Evolutionary conservation across 2,888 invertebrate species (phyloP).

Genomic region (Rhingia rostrata): DNA sequence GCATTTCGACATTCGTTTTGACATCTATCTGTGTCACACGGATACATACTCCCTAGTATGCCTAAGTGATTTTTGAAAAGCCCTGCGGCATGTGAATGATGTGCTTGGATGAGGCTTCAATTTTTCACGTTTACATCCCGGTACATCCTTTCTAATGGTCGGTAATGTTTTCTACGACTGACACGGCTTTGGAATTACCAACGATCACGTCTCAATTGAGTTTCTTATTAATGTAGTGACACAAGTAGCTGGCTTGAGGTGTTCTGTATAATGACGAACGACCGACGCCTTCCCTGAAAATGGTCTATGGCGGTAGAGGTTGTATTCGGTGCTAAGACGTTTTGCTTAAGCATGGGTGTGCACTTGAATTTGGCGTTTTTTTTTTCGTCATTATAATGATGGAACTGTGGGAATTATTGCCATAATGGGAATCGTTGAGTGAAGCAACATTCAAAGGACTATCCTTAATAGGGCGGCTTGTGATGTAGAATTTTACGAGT

Average conservation of each 20-base stretch:
- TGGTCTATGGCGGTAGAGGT: neutral
- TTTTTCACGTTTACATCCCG: neutral
- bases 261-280: neutral
- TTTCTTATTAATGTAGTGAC: constrained; percentile 59
- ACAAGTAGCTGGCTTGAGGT: neutral
- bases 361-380: neutral
- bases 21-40: constrained; percentile 30
- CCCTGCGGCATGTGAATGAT: constrained; percentile 12
- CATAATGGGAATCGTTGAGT: constrained; percentile 5
- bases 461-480: constrained; percentile 11
- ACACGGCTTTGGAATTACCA: constrained; percentile 19
- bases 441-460: constrained; percentile 10
- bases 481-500: constrained; percentile 6
- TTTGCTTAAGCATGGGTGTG: neutral
- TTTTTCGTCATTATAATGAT: constrained; percentile 19
- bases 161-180: constrained; percentile 14
- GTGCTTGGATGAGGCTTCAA: neutral
- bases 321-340: neutral
- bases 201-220: constrained; percentile 62
- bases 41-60: neutral
- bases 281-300: neutral
- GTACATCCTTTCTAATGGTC: constrained; percentile 10
- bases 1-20: constrained; percentile 43
- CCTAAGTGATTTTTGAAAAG: constrained; percentile 16
- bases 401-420: constrained; percentile 23